Evolutionary conservation across 2,888 invertebrate species (phyloP).

Genomic region (Noctua pronuba): DNA sequence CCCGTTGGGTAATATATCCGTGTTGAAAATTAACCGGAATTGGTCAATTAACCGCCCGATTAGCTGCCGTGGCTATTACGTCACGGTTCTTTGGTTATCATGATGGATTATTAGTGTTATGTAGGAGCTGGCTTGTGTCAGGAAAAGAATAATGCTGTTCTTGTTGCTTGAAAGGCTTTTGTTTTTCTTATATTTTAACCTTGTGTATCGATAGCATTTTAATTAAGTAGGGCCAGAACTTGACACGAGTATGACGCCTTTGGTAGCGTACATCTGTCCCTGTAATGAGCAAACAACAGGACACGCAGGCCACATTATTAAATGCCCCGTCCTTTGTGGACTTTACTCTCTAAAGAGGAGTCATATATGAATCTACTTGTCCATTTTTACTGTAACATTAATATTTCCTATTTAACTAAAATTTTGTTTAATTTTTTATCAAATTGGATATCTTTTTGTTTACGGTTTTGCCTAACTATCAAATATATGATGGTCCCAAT

Average conservation of each 20-base stretch:
- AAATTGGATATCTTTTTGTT: too few species aligned
- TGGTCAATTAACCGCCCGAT: conserved; percentile 65
- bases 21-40: conserved; percentile 63
- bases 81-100: conserved; percentile 54
- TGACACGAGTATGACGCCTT: too few species aligned
- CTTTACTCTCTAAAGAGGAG: not conserved
- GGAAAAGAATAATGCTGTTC: not conserved
- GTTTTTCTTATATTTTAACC: not conserved
- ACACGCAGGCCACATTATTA: not conserved
- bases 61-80: conserved; percentile 51
- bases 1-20: conserved; percentile 61
- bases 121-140: conserved; percentile 10
- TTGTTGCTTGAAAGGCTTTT: not conserved
- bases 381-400: not conserved
- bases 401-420: too few species aligned
- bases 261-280: not conserved
- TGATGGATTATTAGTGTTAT: conserved; percentile 37
- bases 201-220: not conserved
- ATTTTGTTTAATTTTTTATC: too few species aligned
- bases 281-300: not conserved
- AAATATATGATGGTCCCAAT: too few species aligned
- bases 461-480: too few species aligned
- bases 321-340: not conserved
- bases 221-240: not conserved
- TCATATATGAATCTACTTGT: not conserved